phyloP scores from a whole-genome alignment of 2,113 vertebrate genomes.

The Perca schrenkii region DNA sequence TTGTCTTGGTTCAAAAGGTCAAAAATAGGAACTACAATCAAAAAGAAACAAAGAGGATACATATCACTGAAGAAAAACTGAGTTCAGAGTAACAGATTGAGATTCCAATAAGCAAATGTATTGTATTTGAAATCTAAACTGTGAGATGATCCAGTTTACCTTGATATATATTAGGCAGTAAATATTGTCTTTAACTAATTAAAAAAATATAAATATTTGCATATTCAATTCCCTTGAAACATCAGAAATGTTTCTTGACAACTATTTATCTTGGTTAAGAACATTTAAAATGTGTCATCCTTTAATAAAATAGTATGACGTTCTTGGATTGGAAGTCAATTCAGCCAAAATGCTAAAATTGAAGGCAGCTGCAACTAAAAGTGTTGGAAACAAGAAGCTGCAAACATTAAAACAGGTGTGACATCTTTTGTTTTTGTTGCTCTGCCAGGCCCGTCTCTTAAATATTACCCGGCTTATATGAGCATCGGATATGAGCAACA shows the following conservation, averaged over 20 bases:
- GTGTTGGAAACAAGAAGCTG: constrained; percentile 22
- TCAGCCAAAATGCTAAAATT: constrained; percentile 1
- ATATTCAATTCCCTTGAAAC: neutral
- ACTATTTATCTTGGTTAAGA: neutral
- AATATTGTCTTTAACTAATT: neutral
- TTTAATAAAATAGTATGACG: neutral
- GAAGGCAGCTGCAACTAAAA: neutral
- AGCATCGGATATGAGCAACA: constrained; percentile 34
- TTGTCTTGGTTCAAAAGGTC: neutral
- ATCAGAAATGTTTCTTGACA: too few relatives aligned
- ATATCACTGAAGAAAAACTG: neutral
- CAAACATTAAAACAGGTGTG: constrained; percentile 23
- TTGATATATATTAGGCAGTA: neutral
- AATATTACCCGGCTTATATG: constrained; percentile 29
- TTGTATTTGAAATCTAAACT: neutral
- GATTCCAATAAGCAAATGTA: neutral
- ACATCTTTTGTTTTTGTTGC: constrained; percentile 25
- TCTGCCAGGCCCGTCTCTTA: constrained; percentile 22
- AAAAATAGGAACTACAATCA: neutral
- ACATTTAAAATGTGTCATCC: neutral
- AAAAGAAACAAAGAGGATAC: neutral
- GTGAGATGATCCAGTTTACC: neutral
- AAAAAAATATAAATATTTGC: neutral
- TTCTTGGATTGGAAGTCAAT: too few relatives aligned
- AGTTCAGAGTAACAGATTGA: neutral